These are phyloP conservation scores for Steinernema carpocapsae DNA, from an alignment of 2,888 invertebrate genomes.

Conservation along the genomic window DNA sequence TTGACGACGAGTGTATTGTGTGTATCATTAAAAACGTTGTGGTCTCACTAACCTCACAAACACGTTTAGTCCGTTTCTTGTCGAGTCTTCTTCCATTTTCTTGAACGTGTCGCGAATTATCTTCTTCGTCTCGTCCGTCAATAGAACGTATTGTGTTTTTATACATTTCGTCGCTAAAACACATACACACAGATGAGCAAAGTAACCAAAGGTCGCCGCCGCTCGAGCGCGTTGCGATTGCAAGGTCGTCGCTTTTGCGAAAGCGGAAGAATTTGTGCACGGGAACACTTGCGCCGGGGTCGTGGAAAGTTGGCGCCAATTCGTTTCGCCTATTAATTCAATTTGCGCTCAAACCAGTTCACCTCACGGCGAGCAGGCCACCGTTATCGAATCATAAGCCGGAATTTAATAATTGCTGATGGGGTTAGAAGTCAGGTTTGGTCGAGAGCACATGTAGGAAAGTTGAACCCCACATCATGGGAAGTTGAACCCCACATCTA, in stretches of 20 bases:
- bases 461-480: no score
- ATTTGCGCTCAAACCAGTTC: background rate
- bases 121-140: slow-evolving; percentile 26
- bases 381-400: background rate
- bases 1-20: slow-evolving; percentile 24
- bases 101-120: slow-evolving; percentile 46
- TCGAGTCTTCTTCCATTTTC: slow-evolving; percentile 40
- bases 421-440: no score
- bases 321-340: background rate
- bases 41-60: slow-evolving; percentile 41
- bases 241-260: no score
- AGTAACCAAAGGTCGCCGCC: slow-evolving; percentile 1
- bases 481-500: no score
- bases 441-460: no score
- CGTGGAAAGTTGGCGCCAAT: slow-evolving; percentile 16
- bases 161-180: background rate
- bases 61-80: slow-evolving; percentile 46
- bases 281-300: background rate
- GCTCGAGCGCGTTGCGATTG: no score
- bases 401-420: background rate
- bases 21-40: slow-evolving; percentile 27
- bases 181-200: background rate
- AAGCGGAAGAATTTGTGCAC: no score
- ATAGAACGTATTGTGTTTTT: slow-evolving; percentile 28
- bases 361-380: no score